Base-by-base conservation (phyloP, 2,797 vertebrate genomes). In the Artibeus jamaicensis region DNA sequence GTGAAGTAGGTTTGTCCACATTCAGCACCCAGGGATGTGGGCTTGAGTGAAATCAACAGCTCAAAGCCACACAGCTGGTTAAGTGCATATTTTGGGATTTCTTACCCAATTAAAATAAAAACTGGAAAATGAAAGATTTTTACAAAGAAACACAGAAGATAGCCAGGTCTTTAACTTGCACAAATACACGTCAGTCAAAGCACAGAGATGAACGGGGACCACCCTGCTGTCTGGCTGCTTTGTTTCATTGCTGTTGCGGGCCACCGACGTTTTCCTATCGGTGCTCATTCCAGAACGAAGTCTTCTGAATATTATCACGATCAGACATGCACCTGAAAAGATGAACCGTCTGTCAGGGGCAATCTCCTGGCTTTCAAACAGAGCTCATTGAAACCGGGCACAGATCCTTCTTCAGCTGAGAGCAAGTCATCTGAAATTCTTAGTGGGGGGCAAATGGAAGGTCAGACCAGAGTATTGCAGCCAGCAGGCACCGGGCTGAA, bases 351-450 rank as follows among this genome's bases (percentile, higher is more conserved):
- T 83, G 37, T 92, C 79, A 71, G 68, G n/a, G 90, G 55, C 71
- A 81, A 59, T 82, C 42, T 78, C 9, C 2, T 84, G 11, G 2
- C 57, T 96, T 92, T 88, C 50, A 94, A 94, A 73, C 29, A 70
- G 50, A 78, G 2, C 16, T 96, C 53, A 86, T 93, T 94, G 71
- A 88, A 90, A 9, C 95, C 94, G 37, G 78, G 82, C 37, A 89
- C 96, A 97, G 86, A 93, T 93, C 87, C 95, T 93, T 86, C 95
- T 93, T 92, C 74, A 53, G 67, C 74, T 53, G 34, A 37, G 39
- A 96, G 67, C 5, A 93, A 59, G 92, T 76, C 15, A 97, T 76
- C 3, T 96, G 71, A 95, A 96, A 96, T 93, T 97, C 92, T 89
- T 84, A 67, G 6, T 48, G 46, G 86, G 92, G 97, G 97, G 62